Percentiles rank a stretch among this genome's conserved stretches.
Evolutionary conservation across 2,113 vertebrate genomes (phyloP).

Genomic region (Tretioscincus oriximinensis): DNA sequence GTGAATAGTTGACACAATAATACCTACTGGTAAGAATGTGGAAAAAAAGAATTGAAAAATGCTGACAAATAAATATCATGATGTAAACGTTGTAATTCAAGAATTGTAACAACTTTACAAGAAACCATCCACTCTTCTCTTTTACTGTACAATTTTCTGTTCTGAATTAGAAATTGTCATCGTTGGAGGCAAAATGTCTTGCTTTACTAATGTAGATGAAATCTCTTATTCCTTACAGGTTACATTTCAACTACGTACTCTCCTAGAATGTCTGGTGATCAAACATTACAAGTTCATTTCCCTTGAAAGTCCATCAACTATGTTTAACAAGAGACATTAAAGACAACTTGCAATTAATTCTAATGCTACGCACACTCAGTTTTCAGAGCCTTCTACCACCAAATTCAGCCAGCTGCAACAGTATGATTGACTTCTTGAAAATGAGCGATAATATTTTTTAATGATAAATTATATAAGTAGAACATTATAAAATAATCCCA

Average conservation of each 20-base stretch:
- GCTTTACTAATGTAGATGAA: neutral
- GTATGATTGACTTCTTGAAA: slow-evolving; percentile 1
- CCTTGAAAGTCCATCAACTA: neutral
- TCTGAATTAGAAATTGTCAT: neutral
- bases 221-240: neutral
- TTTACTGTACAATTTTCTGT: neutral
- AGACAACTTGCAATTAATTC: slow-evolving; percentile 13
- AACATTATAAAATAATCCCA: neutral
- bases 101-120: neutral
- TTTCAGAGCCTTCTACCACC: neutral
- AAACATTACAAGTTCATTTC: slow-evolving; percentile 11
- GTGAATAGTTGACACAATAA: too few species aligned
- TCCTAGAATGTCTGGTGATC: neutral
- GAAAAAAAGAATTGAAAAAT: too few species aligned
- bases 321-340: slow-evolving; percentile 10
- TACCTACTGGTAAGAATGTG: too few species aligned
- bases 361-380: neutral
- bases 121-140: neutral
- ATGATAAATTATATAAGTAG: neutral
- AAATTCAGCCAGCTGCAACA: neutral
- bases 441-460: neutral
- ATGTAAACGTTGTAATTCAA: too few species aligned
- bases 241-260: slow-evolving; percentile 1
- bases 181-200: neutral
- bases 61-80: too few species aligned